These are phyloP conservation scores for Sminthopsis crassicaudata DNA, from an alignment of 2,113 vertebrate genomes.

Conservation along the genomic window DNA sequence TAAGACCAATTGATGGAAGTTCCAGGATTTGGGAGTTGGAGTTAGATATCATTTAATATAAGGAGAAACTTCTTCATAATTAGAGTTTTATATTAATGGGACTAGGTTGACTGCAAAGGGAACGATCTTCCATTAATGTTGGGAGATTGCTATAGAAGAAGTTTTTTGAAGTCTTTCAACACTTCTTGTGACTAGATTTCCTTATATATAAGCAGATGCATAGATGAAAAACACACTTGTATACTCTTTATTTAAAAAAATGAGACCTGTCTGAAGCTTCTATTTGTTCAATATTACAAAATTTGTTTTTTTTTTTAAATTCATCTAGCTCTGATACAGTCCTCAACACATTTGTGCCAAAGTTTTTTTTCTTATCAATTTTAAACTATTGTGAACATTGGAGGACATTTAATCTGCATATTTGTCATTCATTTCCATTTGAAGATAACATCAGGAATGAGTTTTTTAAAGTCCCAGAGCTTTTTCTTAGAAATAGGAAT, in stretches of 20 bases:
- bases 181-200: background rate
- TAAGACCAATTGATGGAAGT: no score
- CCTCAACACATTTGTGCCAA: background rate
- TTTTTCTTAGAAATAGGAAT: slow-evolving; percentile 4
- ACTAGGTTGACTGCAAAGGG: no score
- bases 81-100: no score
- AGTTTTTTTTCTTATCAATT: background rate
- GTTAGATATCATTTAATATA: no score
- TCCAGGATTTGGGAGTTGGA: no score
- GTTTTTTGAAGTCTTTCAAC: background rate
- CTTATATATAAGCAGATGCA: background rate
- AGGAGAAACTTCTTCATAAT: no score
- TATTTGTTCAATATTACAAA: background rate
- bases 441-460: background rate
- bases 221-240: background rate
- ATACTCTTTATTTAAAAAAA: background rate
- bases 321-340: background rate
- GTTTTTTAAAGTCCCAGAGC: background rate
- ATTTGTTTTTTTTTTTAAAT: background rate
- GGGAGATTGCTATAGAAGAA: background rate
- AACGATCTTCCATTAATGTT: no score
- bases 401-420: background rate
- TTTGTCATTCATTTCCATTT: background rate
- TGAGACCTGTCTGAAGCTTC: background rate
- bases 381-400: background rate